These are phyloP conservation scores for Planococcus citri DNA, from an alignment of 1,140 invertebrate genomes.

Conservation along the genomic window DNA sequence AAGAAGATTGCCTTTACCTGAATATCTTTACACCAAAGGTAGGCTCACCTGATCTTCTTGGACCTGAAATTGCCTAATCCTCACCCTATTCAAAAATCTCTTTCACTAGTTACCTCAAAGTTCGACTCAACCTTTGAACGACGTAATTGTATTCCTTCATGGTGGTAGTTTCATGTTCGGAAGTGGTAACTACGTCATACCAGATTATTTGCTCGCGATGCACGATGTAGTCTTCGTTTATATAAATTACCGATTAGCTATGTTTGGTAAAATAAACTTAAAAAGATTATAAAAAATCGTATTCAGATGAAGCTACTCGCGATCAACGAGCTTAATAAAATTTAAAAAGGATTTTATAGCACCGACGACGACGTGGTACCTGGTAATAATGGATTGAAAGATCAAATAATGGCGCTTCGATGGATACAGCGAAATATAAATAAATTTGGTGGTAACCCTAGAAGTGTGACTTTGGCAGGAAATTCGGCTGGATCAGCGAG, in stretches of 20 bases:
- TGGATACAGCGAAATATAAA: slow-evolving; percentile 59
- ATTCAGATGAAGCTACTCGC: no score
- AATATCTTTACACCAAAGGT: slow-evolving; percentile 86
- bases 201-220: neutral
- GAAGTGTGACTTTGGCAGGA: slow-evolving; percentile 54
- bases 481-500: slow-evolving; percentile 50
- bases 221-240: neutral
- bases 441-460: slow-evolving; percentile 58
- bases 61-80: no score
- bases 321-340: no score
- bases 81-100: no score
- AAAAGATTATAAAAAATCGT: no score
- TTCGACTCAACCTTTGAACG: neutral
- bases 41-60: no score
- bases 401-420: slow-evolving; percentile 54
- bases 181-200: neutral
- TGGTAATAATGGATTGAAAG: slow-evolving; percentile 57
- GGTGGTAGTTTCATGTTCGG: neutral
- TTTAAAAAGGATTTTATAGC: slow-evolving; percentile 47
- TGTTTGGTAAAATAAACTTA: neutral
- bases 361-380: slow-evolving; percentile 42
- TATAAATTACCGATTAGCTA: neutral
- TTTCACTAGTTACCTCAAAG: neutral
- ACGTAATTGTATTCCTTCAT: neutral
- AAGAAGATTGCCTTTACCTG: slow-evolving; percentile 91